phyloP scores from a whole-genome alignment of 2,113 vertebrate species.

The Isichthys henryi region DNA sequence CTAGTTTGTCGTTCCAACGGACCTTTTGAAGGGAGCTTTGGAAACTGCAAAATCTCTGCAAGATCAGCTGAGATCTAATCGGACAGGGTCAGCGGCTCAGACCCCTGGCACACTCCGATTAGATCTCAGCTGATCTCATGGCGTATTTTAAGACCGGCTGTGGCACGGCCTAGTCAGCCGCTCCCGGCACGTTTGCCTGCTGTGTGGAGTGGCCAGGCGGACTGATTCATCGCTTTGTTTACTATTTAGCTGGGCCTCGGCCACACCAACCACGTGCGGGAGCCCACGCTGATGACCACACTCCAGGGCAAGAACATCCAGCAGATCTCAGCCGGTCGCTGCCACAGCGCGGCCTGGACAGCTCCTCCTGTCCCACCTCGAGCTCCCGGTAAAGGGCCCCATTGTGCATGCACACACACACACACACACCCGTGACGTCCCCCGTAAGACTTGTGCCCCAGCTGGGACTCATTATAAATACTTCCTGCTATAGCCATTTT shows the following conservation, averaged over 20 bases:
- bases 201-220: not conserved
- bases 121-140: not conserved
- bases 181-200: not conserved
- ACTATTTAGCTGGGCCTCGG: slow-evolving; percentile 64
- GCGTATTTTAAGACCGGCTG: not conserved
- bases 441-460: not conserved
- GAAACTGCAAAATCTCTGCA: not conserved
- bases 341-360: slow-evolving; percentile 75
- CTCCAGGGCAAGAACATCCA: slow-evolving; percentile 67
- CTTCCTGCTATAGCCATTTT: not conserved
- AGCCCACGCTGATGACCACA: slow-evolving; percentile 65
- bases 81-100: not conserved
- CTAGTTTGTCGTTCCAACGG: not conserved
- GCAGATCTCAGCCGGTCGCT: slow-evolving; percentile 72
- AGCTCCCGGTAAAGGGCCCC: slow-evolving; percentile 50
- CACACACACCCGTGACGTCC: not conserved
- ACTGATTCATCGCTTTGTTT: not conserved
- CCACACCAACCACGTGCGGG: slow-evolving; percentile 72
- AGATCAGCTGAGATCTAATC: too few species aligned
- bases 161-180: not conserved
- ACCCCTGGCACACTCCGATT: not conserved
- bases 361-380: slow-evolving; percentile 59
- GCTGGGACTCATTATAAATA: not conserved
- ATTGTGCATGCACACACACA: not conserved
- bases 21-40: not conserved